These are phyloP conservation scores for Clitarchus hookeri DNA, from an alignment of 2,888 invertebrate species.

Conservation along the genomic window DNA sequence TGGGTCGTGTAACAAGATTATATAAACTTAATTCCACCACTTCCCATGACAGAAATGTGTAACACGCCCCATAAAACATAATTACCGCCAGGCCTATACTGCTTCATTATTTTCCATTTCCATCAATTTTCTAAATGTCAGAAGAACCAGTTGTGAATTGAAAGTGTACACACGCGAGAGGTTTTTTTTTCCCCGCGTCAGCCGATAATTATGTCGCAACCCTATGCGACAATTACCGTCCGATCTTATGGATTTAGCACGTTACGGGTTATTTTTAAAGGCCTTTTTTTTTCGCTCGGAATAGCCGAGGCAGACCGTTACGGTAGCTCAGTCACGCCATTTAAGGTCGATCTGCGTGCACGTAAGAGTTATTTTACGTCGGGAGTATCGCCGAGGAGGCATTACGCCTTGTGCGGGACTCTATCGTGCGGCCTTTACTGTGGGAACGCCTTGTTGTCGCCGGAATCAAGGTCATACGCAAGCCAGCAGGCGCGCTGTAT, in stretches of 20 bases:
- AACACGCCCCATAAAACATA: not conserved
- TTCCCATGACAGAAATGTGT: not conserved
- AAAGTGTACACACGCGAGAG: not conserved
- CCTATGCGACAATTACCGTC: not conserved
- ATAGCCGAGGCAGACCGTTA: too few species aligned
- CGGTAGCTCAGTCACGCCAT: too few species aligned
- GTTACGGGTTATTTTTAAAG: too few species aligned
- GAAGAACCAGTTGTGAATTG: not conserved
- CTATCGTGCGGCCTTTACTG: too few species aligned
- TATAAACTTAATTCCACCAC: not conserved
- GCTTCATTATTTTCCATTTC: not conserved
- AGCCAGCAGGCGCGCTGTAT: too few species aligned
- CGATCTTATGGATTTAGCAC: not conserved
- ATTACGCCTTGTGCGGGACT: too few species aligned
- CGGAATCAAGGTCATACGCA: too few species aligned
- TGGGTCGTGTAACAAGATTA: not conserved
- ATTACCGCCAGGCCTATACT: not conserved
- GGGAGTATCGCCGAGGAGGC: too few species aligned
- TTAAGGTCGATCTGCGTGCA: too few species aligned
- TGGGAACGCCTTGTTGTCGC: too few species aligned
- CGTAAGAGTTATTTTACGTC: too few species aligned
- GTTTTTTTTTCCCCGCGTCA: not conserved
- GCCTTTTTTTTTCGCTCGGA: too few species aligned
- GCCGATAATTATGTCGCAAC: not conserved
- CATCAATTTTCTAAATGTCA: constrained; percentile 5